Percentiles rank a stretch among this genome's conserved stretches.
Evolutionary conservation across 2,113 vertebrate species (phyloP).

Genomic region (Chaetura pelagica): DNA sequence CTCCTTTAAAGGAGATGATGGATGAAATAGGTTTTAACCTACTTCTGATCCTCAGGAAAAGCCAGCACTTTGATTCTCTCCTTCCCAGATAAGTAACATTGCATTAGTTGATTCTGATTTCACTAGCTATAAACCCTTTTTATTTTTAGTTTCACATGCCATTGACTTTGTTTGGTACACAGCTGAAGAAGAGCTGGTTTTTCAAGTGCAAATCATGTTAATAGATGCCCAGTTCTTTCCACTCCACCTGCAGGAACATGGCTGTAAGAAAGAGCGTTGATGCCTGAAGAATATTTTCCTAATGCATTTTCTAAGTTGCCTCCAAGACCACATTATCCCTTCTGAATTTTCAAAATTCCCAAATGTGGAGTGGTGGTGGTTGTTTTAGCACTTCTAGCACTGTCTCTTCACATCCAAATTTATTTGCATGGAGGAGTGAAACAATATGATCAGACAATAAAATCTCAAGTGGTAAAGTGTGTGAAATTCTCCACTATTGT

Average conservation of each 20-base stretch:
- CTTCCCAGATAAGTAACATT: slow-evolving; percentile 30
- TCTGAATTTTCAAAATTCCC: slow-evolving; percentile 3
- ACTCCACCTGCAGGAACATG: neutral
- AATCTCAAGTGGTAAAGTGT: slow-evolving; percentile 12
- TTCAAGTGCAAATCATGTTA: slow-evolving; percentile 33
- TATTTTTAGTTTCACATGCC: slow-evolving; percentile 50
- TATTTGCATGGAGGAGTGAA: slow-evolving; percentile 22
- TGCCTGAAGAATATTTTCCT: neutral
- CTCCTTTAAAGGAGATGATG: neutral
- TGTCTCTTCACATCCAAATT: slow-evolving; percentile 2
- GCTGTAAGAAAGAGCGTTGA: neutral
- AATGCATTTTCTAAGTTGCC: neutral
- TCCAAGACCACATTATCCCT: neutral
- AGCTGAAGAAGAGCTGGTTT: neutral
- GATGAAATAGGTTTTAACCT: slow-evolving; percentile 21
- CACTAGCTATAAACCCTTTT: slow-evolving; percentile 47
- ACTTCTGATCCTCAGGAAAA: slow-evolving; percentile 4
- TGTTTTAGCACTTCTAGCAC: slow-evolving; percentile 10
- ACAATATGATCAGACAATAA: neutral
- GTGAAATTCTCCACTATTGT: slow-evolving; percentile 20
- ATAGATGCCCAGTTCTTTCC: neutral
- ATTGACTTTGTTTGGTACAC: slow-evolving; percentile 9
- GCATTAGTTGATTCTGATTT: slow-evolving; percentile 41
- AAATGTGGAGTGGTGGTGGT: neutral
- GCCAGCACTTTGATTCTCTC: neutral